Evolutionary conservation across 2,888 invertebrate species (phyloP).

Genomic region (Teinopalpus imperialis): DNA sequence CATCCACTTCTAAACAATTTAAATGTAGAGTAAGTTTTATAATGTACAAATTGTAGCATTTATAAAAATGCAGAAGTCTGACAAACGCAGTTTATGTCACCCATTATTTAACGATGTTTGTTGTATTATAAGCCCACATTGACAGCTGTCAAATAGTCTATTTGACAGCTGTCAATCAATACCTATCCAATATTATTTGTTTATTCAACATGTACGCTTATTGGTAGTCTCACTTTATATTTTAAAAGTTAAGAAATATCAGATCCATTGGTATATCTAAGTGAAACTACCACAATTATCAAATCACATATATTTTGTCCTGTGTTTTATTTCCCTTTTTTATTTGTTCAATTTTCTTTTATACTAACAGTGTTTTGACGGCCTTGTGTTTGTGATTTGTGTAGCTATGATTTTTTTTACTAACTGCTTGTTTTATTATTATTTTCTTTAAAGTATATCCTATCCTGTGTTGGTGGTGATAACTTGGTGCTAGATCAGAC

Average conservation of each 20-base stretch:
- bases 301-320: slow-evolving; percentile 37
- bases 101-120: slow-evolving; percentile 9
- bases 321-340: slow-evolving; percentile 31
- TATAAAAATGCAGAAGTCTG: slow-evolving; percentile 48
- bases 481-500: slow-evolving; percentile 66
- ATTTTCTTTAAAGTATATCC: slow-evolving; percentile 42
- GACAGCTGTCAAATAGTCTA: slow-evolving; percentile 27
- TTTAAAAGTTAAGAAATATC: slow-evolving; percentile 14
- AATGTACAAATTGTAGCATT: slow-evolving; percentile 63
- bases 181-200: slow-evolving; percentile 26
- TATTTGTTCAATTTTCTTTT: slow-evolving; percentile 44
- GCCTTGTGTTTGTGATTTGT: slow-evolving; percentile 57
- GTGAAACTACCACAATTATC: slow-evolving; percentile 41
- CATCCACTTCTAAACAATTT: slow-evolving; percentile 21
- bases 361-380: slow-evolving; percentile 57
- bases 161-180: slow-evolving; percentile 26
- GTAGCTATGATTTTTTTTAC: slow-evolving; percentile 50
- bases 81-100: slow-evolving; percentile 50
- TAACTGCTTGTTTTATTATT: slow-evolving; percentile 61
- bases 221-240: slow-evolving; percentile 21
- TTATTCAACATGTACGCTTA: slow-evolving; percentile 25
- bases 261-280: too few relatives aligned
- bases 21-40: slow-evolving; percentile 33
- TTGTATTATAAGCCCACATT: slow-evolving; percentile 10
- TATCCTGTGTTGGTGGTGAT: slow-evolving; percentile 60